These are phyloP conservation scores for Tenebrosternarchus preto DNA, from an alignment of 2,113 vertebrate genomes.

Conservation along the genomic window DNA sequence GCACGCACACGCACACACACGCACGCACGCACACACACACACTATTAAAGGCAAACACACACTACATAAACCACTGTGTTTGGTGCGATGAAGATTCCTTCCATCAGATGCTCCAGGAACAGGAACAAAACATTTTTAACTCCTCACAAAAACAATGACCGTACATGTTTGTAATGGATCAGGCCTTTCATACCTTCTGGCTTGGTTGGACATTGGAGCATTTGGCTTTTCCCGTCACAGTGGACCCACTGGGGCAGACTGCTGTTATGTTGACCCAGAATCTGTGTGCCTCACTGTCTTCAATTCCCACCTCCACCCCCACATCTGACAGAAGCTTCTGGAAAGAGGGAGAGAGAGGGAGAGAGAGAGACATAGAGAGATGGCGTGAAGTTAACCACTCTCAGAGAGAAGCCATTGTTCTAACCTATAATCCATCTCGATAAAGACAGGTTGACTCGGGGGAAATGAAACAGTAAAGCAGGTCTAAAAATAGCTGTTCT, in stretches of 20 bases:
- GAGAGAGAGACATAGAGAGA: not conserved
- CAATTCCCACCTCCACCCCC: constrained; percentile 81
- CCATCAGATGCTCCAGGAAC: not conserved
- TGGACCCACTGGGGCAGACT: constrained; percentile 86
- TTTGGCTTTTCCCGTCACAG: constrained; percentile 74
- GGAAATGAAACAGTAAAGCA: constrained; percentile 48
- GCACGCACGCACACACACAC: not conserved
- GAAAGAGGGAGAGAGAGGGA: constrained; percentile 28
- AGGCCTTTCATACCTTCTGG: constrained; percentile 81
- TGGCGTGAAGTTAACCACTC: constrained; percentile 34
- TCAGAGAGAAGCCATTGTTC: constrained; percentile 58
- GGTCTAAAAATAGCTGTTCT: constrained; percentile 72
- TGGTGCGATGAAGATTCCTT: not conserved
- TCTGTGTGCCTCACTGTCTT: constrained; percentile 83
- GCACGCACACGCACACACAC: not conserved
- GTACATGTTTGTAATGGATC: not conserved
- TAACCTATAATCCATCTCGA: constrained; percentile 41
- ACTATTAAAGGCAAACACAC: not conserved
- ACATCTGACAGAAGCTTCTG: constrained; percentile 92
- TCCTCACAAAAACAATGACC: no score
- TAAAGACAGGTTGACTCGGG: constrained; percentile 52
- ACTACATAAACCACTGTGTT: not conserved
- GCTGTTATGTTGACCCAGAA: constrained; percentile 85
- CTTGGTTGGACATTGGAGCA: constrained; percentile 84
- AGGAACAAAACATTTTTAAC: not conserved